phyloP scores from a whole-genome alignment of 2,113 vertebrate genomes.

The Serinus canaria region DNA sequence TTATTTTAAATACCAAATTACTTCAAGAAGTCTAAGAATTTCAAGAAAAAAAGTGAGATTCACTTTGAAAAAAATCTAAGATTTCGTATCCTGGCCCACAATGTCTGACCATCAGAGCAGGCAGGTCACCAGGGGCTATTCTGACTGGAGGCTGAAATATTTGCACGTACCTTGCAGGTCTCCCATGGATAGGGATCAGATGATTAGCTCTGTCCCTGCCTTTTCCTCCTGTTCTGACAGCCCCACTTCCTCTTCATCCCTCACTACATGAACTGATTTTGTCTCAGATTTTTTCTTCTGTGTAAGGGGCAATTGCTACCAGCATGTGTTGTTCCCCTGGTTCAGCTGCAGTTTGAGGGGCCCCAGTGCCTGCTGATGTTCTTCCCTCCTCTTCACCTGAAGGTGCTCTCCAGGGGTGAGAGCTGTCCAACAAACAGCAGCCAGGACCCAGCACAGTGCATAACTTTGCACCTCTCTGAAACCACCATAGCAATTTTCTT shows the following conservation, averaged over 20 bases:
- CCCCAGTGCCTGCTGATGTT: neutral
- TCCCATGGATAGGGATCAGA: fast-evolving
- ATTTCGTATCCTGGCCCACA: neutral
- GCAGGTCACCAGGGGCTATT: neutral
- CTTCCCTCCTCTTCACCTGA: neutral
- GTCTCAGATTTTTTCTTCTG: neutral
- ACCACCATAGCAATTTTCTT: neutral
- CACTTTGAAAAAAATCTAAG: neutral
- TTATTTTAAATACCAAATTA: neutral
- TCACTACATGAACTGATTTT: neutral
- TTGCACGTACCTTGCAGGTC: fast-evolving
- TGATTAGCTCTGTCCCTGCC: neutral
- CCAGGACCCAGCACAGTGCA: neutral
- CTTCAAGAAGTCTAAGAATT: neutral
- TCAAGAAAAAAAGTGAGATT: slow-evolving; percentile 8
- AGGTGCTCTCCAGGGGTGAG: neutral
- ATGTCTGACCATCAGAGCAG: neutral
- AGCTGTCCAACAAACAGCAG: fast-evolving
- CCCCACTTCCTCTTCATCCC: neutral
- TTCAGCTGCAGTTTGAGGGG: neutral
- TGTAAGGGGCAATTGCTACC: neutral
- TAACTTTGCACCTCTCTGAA: neutral
- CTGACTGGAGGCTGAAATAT: fast-evolving
- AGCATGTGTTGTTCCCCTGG: neutral
- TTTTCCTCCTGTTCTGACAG: neutral